Evolutionary conservation across 1,140 invertebrate species (phyloP).

Genomic region (Drosophila micromelanica): DNA sequence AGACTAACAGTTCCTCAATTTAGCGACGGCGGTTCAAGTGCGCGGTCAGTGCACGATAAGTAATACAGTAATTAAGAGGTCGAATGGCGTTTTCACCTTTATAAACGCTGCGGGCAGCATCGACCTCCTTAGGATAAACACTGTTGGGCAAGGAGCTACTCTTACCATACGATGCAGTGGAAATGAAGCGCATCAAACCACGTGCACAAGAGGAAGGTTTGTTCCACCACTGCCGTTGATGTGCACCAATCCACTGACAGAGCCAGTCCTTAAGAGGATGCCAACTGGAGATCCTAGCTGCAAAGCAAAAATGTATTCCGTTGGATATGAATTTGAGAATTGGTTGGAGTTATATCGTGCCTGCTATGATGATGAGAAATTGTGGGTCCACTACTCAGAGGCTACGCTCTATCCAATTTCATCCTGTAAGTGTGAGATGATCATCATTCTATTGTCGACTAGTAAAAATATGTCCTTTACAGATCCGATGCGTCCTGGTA

Average conservation of each 20-base stretch:
- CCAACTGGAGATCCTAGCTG: not conserved
- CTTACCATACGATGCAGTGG: not conserved
- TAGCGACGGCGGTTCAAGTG: not conserved
- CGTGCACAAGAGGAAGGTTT: not conserved
- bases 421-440: constrained; percentile 3
- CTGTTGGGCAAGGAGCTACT: not conserved
- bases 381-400: constrained; percentile 13
- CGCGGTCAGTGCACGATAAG: not conserved
- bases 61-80: not conserved
- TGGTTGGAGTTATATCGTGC: constrained; percentile 28
- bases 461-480: not conserved
- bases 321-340: constrained; percentile 10
- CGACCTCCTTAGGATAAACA: not conserved
- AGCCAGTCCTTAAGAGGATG: not conserved
- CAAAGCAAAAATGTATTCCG: constrained; percentile 9
- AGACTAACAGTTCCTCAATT: not conserved
- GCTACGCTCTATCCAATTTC: constrained; percentile 5
- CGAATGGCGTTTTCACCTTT: not conserved
- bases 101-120: not conserved
- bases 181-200: not conserved
- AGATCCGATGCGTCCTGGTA: constrained; percentile 13
- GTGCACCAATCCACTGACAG: not conserved
- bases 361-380: constrained; percentile 1
- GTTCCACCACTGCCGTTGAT: not conserved
- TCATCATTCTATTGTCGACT: not conserved